Base-by-base conservation (phyloP, 1,140 invertebrate species). In the Gonatopus flavifemur region DNA sequence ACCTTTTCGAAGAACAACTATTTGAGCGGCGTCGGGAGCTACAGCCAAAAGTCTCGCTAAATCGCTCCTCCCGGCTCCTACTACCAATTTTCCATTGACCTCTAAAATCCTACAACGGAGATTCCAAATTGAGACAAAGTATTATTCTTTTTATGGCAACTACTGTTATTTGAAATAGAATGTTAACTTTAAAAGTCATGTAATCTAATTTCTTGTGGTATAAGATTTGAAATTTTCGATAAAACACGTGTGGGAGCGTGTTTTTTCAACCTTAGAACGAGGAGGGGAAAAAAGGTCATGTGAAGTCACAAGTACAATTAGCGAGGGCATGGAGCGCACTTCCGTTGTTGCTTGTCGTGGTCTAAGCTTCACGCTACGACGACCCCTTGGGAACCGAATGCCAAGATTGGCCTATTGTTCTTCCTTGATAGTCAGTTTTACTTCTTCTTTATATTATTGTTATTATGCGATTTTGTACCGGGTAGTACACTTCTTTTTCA, bases 41-140 rank as follows among this genome's bases (percentile, higher is more conserved):
- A 82, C 64, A 32, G 78, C 78, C n/a, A 86, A 60, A n/a, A 87
- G 78, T 22, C 86, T 79, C 9, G 79, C 78, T 25, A 91, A 67
- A 55, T 91, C 89, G 32, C 87, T 88, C 55, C 84, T 82, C 33
- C 80, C 83, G 54, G 84, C 86, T 37, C 82, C 83, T 3, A 91
- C 74, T 3, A 90, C 84, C 3, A 86, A 64, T 49, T 88, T 88
- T 10, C 91, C 90, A 65, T 94, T 93, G 31, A 93, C 86, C 73
- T 94, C 91, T 52, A 94, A 67, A 47, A 94, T 81, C 60, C 91
- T 91, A 74, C 7, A 46, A 68, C 39, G n/a, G 43, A 36, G 46
- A 5, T 15, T 39, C 16, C 6, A 28, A 28, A 28, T 28, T 28
- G n/a, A n/a, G n/a, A n/a, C n/a, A n/a, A n/a, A n/a, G n/a, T n/a